Percentiles rank a stretch among this genome's conserved stretches.
phyloP scores from a whole-genome alignment of 2,113 vertebrate species.

The Eublepharis macularius region DNA sequence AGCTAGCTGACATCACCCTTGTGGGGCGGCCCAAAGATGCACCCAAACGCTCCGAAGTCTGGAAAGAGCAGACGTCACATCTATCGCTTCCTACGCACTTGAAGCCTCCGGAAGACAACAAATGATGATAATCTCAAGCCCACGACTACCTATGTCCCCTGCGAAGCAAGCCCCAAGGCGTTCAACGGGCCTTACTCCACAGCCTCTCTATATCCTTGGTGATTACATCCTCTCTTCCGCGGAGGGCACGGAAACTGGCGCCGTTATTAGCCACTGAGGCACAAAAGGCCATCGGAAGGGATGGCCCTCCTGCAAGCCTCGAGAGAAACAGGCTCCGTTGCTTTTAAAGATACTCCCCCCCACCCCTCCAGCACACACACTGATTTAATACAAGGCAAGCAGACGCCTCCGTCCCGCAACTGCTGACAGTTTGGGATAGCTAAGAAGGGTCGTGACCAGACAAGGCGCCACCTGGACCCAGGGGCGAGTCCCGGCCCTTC shows the following conservation, averaged over 20 bases:
- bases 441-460: neutral
- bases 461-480: neutral
- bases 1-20: neutral
- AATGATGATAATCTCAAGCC: no score
- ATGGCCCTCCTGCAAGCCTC: neutral
- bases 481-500: neutral
- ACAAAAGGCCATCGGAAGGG: neutral
- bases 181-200: no score
- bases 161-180: neutral
- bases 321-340: neutral
- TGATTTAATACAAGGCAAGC: neutral
- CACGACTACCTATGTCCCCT: no score
- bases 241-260: neutral
- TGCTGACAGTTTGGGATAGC: neutral
- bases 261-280: neutral
- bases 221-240: neutral
- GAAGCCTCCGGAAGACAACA: neutral
- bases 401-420: neutral
- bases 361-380: no score
- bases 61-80: no score
- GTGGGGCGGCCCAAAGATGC: neutral
- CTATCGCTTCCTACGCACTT: neutral
- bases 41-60: neutral
- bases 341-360: neutral
- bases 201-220: neutral